Percentiles rank a stretch among this genome's conserved stretches.
Evolutionary conservation across 92 coral and sea anemone genomes (phyloP).

Genomic region (Scolanthus callimorphus): DNA sequence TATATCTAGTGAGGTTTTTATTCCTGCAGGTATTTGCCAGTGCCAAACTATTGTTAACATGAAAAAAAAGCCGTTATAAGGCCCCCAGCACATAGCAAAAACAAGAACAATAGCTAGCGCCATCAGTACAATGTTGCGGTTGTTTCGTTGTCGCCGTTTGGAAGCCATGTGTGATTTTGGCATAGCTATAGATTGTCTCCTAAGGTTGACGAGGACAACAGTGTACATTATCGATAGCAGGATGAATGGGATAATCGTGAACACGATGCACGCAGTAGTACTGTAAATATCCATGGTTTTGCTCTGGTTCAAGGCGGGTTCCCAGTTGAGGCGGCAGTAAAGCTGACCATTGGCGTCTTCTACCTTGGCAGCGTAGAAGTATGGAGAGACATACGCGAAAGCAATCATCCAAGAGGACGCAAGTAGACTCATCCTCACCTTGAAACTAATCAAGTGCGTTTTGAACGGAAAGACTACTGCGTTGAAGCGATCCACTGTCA

Average conservation of each 20-base stretch:
- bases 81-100: conserved; percentile 36
- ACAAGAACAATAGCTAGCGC: conserved; percentile 25
- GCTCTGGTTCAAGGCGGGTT: conserved; percentile 3
- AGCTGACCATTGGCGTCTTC: background rate
- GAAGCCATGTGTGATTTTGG: conserved; percentile 1
- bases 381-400: conserved; percentile 4
- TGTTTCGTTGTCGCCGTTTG: conserved; percentile 10
- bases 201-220: conserved; percentile 11
- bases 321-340: conserved; percentile 12
- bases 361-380: conserved; percentile 3
- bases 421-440: conserved; percentile 9
- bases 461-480: conserved; percentile 38
- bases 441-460: conserved; percentile 20
- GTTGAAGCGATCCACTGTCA: conserved; percentile 26
- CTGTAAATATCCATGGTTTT: conserved; percentile 12
- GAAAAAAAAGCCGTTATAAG: conserved; percentile 27
- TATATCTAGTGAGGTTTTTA: conserved; percentile 2
- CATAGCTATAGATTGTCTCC: conserved; percentile 14
- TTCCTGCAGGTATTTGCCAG: conserved; percentile 5
- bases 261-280: conserved; percentile 15
- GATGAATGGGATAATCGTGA: conserved; percentile 24
- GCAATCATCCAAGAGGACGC: conserved; percentile 25
- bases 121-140: conserved; percentile 30
- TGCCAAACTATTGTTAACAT: conserved; percentile 17
- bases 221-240: conserved; percentile 30